These are phyloP conservation scores for Heterochromis multidens DNA, from an alignment of 2,113 vertebrate genomes.

Conservation along the genomic window DNA sequence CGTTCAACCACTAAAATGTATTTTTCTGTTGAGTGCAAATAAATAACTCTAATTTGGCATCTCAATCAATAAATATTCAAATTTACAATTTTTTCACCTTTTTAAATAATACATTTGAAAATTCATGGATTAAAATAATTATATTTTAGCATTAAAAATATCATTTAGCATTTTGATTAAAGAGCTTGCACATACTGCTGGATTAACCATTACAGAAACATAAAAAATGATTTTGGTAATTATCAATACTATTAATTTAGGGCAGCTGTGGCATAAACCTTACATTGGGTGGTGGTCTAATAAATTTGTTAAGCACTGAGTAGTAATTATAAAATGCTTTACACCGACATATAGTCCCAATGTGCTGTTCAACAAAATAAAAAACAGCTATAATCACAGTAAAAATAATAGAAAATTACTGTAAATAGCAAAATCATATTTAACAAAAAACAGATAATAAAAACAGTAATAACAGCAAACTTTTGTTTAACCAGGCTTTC, in stretches of 20 bases:
- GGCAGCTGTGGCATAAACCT: background rate
- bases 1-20: no score
- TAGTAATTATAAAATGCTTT: background rate
- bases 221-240: background rate
- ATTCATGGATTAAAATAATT: background rate
- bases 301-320: background rate
- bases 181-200: background rate
- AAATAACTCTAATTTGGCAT: background rate
- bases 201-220: background rate
- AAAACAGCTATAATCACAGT: background rate
- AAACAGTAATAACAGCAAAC: no score
- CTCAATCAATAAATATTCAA: no score
- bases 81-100: background rate
- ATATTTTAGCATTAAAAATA: background rate
- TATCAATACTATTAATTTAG: background rate
- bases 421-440: no score
- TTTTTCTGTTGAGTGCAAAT: background rate
- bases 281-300: background rate
- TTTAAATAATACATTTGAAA: background rate
- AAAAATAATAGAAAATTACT: background rate
- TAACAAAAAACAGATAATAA: no score
- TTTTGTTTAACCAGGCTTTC: no score
- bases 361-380: background rate
- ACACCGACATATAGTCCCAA: background rate
- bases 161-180: background rate